These are phyloP conservation scores for Saturnia japonica DNA, from an alignment of 2,888 invertebrate species.

Conservation along the genomic window DNA sequence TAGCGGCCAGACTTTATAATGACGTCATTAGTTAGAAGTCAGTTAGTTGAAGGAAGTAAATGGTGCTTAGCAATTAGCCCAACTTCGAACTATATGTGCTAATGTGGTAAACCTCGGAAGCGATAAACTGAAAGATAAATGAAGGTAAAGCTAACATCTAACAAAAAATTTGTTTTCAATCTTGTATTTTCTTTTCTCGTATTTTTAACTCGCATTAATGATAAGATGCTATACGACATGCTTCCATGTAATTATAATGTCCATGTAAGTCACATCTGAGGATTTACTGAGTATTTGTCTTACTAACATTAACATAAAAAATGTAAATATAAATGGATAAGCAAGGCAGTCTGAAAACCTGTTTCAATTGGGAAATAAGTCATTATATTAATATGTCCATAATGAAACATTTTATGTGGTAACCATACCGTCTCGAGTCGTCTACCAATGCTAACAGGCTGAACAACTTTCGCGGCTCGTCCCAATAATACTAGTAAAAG, in stretches of 20 bases:
- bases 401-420: constrained; percentile 25
- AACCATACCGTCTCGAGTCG: constrained; percentile 39
- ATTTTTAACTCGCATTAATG: not conserved
- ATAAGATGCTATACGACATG: not conserved
- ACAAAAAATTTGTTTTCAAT: not conserved
- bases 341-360: not conserved
- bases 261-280: not conserved
- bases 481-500: constrained; percentile 64
- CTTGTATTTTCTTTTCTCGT: no score
- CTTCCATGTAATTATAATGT: not conserved
- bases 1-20: not conserved
- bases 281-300: not conserved
- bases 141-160: not conserved
- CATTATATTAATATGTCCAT: not conserved
- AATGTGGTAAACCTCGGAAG: not conserved
- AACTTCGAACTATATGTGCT: not conserved
- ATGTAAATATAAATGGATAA: not conserved
- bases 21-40: not conserved
- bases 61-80: not conserved
- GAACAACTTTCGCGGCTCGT: constrained; percentile 72
- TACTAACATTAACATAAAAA: not conserved
- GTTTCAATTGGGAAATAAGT: not conserved
- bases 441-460: constrained; percentile 47
- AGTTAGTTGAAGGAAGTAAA: not conserved
- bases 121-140: not conserved